Conservation (phyloP, 92 coral and sea anemone genomes). For the Umimayanthus chanpuru region DNA sequence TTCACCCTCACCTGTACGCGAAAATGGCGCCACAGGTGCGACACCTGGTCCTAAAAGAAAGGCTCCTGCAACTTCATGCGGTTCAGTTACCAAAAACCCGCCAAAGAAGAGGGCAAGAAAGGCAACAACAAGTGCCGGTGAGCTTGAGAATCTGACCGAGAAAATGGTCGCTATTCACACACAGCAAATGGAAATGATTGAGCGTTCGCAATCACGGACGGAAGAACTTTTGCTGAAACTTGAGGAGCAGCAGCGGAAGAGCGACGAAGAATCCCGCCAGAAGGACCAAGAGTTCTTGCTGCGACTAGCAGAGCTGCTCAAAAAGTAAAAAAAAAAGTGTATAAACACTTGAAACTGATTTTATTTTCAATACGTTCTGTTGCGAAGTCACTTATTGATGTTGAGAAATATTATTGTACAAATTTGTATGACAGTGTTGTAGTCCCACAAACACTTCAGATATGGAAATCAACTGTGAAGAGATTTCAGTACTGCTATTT, state of each 20-base stretch:
- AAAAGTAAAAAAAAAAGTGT: slow-evolving; percentile 5
- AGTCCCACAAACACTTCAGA: slow-evolving; percentile 18
- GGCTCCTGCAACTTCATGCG: slow-evolving; percentile 16
- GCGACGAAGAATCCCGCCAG: slow-evolving; percentile 8
- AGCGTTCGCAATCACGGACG: neutral
- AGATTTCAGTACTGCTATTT: neutral
- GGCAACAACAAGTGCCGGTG: slow-evolving; percentile 17
- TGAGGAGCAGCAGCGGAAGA: slow-evolving; percentile 18
- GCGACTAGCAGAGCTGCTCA: neutral
- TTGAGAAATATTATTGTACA: slow-evolving; percentile 5
- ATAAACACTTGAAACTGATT: slow-evolving; percentile 6
- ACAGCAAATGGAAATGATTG: slow-evolving; percentile 10
- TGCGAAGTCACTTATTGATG: slow-evolving; percentile 14
- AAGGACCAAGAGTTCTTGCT: slow-evolving; percentile 1
- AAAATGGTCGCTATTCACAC: slow-evolving; percentile 14
- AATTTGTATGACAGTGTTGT: slow-evolving; percentile 16
- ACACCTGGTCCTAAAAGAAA: too few species aligned
- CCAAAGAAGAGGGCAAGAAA: slow-evolving; percentile 14
- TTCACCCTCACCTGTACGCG: too few species aligned
- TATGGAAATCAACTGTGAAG: slow-evolving; percentile 1
- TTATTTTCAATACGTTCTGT: neutral
- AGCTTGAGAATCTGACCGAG: slow-evolving; percentile 15
- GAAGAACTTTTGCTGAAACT: neutral
- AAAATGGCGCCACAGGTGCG: too few species aligned
- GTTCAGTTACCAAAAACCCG: slow-evolving; percentile 14